Evolutionary conservation across 2,797 vertebrate species (phyloP).

Genomic region (Anguilla obscura): DNA sequence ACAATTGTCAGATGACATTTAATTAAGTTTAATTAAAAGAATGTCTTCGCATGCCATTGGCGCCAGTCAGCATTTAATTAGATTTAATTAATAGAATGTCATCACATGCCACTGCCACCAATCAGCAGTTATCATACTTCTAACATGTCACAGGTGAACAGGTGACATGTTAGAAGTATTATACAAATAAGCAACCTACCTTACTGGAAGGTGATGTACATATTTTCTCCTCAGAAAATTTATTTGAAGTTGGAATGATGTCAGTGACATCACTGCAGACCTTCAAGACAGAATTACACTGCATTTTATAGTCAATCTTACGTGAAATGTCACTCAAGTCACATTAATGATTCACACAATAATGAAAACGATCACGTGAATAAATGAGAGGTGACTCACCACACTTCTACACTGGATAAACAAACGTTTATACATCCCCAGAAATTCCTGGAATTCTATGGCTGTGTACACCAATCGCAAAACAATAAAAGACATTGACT

Average conservation of each 20-base stretch:
- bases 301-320: background rate
- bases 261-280: conserved; percentile 54
- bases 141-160: background rate
- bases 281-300: conserved; percentile 36
- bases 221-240: conserved; percentile 48
- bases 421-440: conserved; percentile 63
- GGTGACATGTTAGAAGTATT: background rate
- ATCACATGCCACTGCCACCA: background rate
- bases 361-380: background rate
- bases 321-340: background rate
- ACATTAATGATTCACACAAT: background rate
- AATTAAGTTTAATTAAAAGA: background rate
- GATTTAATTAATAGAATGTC: background rate
- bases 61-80: background rate
- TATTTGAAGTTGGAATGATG: conserved; percentile 38
- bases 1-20: background rate
- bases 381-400: conserved; percentile 58
- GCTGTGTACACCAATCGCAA: conserved; percentile 47
- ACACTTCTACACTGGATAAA: conserved; percentile 68
- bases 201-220: conserved; percentile 52
- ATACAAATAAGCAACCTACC: conserved; percentile 49
- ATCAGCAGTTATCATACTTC: conserved; percentile 5
- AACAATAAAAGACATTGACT: background rate
- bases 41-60: background rate
- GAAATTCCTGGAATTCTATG: conserved; percentile 65